These are phyloP conservation scores for Microtus montanus DNA, from an alignment of 2,113 vertebrate species.

Conservation along the genomic window DNA sequence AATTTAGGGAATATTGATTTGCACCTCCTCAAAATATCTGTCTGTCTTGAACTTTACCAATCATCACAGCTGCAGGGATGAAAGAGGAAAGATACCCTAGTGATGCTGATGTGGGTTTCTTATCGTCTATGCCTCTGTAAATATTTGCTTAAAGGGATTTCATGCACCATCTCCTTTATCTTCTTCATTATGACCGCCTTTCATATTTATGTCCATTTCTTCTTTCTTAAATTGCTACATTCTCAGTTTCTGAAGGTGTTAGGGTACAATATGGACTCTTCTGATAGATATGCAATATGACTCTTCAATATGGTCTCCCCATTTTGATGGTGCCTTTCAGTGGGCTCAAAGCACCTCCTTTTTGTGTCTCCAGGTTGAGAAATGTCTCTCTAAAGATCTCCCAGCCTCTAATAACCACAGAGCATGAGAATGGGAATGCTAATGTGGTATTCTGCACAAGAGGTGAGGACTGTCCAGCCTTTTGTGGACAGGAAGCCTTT, in stretches of 20 bases:
- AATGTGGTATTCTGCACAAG: slow-evolving; percentile 74
- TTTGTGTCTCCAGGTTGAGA: slow-evolving; percentile 73
- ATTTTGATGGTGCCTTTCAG: neutral
- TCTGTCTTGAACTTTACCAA: neutral
- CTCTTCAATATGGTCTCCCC: too few species aligned
- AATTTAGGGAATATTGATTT: neutral
- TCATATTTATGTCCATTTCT: neutral
- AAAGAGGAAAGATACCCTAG: neutral
- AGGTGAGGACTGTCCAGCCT: slow-evolving; percentile 61
- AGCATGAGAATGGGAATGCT: slow-evolving; percentile 72
- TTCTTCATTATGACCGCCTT: neutral
- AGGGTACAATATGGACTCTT: neutral
- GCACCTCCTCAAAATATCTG: neutral
- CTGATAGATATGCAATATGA: neutral
- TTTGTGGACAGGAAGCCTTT: slow-evolving; percentile 67
- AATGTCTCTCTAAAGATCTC: slow-evolving; percentile 67
- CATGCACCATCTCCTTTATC: neutral
- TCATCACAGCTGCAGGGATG: neutral
- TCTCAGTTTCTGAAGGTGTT: slow-evolving; percentile 13
- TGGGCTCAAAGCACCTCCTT: slow-evolving; percentile 3
- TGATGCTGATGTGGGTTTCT: neutral
- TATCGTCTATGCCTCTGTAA: neutral
- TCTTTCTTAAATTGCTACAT: neutral
- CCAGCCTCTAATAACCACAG: slow-evolving; percentile 64
- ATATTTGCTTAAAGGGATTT: neutral